Base-by-base conservation (phyloP, 2,888 invertebrate genomes). In the Drosophila neutralis region DNA sequence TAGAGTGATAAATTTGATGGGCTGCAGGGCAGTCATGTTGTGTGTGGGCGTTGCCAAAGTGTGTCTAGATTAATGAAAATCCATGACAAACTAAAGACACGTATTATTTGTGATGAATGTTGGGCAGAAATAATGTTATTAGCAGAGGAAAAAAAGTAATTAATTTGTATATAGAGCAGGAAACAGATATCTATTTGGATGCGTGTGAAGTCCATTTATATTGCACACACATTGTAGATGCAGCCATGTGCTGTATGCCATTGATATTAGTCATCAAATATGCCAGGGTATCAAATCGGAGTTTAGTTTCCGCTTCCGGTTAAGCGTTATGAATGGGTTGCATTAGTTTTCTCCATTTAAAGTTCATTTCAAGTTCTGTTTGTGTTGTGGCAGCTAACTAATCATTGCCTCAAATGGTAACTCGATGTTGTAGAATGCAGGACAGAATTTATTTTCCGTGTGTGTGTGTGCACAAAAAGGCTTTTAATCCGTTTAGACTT, bases 31-130 rank as follows among this genome's bases (percentile, higher is more conserved):
- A 35, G 63, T 24, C 18, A 8, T 45, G 27, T 48, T n/a, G 51
- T 49, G 24, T 29, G 51, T 29, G 29, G 33, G 59, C 24, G 45
- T 42, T 38, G 48, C 29, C 62, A 57, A 66, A 76, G 35, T 62
- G 80, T 77, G 66, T 67, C 67, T 72, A 68, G 77, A 78, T 80
- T 78, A 78, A 78, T 78, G 80, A 80, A 80, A 72, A 76, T 45
- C 59, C 72, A 65, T 64, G 81, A 69, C 61, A 63, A 63, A 69
- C 62, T 51, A 64, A 69, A 54, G 49, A 78, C 70, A 63, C 80
- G 67, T 71, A 70, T 60, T 71, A 56, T 35, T 53, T 61, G 67
- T 80, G 72, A 80, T 76, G 62, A 68, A 78, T 76, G 80, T n/a
- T 10, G 11, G 18, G 11, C 33, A 31, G 8, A 51, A 52, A 62